Conservation (phyloP, 2,797 vertebrate genomes). For the Tadarida brasiliensis region DNA sequence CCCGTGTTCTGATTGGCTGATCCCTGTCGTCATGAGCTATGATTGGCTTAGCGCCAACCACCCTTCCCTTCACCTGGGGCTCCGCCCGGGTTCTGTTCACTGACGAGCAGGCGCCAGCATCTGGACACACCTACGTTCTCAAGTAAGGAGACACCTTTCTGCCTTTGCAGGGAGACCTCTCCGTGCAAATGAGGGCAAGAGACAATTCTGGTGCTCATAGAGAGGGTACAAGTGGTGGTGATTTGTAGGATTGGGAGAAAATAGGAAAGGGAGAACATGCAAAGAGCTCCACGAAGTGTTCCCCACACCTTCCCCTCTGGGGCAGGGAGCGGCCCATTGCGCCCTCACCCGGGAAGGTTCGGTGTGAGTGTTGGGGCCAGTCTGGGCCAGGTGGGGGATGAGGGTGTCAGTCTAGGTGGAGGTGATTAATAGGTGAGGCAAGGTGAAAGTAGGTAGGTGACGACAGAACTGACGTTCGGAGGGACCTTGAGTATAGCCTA, state of each 20-base stretch:
- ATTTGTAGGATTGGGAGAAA: neutral
- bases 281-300: neutral
- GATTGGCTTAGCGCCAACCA: slow-evolving; percentile 58
- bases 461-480: neutral
- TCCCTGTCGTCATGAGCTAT: slow-evolving; percentile 38
- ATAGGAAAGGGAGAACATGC: neutral
- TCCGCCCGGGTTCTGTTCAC: neutral
- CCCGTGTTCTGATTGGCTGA: slow-evolving; percentile 65
- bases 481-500: neutral
- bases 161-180: no score
- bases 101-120: rapidly evolving
- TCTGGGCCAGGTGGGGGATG: neutral
- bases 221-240: neutral
- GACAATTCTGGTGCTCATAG: neutral
- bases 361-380: neutral
- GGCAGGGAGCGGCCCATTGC: no score
- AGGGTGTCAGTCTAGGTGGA: neutral
- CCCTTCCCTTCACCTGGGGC: slow-evolving; percentile 46
- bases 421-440: neutral
- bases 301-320: neutral
- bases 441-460: neutral
- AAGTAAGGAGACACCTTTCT: neutral
- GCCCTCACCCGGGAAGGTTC: neutral
- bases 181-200: rapidly evolving
- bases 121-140: rapidly evolving